Conservation (phyloP, 2,888 invertebrate species). For the Steromphala cineraria region DNA sequence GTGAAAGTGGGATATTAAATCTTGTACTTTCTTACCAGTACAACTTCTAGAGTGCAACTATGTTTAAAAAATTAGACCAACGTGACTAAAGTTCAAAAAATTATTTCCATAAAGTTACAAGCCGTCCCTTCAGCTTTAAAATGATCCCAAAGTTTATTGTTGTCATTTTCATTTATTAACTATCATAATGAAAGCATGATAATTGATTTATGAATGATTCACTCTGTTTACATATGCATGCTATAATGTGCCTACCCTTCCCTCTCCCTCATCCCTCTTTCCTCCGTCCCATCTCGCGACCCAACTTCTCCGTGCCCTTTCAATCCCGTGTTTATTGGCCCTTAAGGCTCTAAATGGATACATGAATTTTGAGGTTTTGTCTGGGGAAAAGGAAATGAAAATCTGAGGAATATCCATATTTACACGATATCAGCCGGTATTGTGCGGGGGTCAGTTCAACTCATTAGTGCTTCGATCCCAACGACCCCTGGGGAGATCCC, state of each 20-base stretch:
- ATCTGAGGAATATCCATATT: constrained; percentile 14
- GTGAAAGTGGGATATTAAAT: too few relatives aligned
- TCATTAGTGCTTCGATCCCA: constrained; percentile 12
- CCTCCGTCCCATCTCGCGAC: not conserved
- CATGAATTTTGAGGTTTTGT: constrained; percentile 17
- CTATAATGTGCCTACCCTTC: not conserved
- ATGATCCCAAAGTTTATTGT: too few relatives aligned
- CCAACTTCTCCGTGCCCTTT: not conserved
- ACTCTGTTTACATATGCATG: not conserved
- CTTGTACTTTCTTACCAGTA: too few relatives aligned
- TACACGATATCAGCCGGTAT: constrained; percentile 13
- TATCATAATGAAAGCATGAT: too few relatives aligned
- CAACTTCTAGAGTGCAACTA: too few relatives aligned
- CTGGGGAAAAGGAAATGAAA: constrained; percentile 7
- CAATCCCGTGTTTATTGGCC: constrained; percentile 1
- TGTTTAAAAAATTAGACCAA: too few relatives aligned
- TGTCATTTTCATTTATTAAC: too few relatives aligned
- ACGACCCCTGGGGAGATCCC: not conserved
- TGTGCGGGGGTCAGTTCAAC: not conserved
- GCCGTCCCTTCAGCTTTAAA: too few relatives aligned
- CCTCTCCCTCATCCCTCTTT: not conserved
- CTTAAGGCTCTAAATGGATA: constrained; percentile 16
- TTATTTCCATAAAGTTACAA: too few relatives aligned
- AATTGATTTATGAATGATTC: not conserved
- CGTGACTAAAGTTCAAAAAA: too few relatives aligned